Evolutionary conservation across 2,888 invertebrate species (phyloP).

Genomic region (Pachliopta kotzebuea): DNA sequence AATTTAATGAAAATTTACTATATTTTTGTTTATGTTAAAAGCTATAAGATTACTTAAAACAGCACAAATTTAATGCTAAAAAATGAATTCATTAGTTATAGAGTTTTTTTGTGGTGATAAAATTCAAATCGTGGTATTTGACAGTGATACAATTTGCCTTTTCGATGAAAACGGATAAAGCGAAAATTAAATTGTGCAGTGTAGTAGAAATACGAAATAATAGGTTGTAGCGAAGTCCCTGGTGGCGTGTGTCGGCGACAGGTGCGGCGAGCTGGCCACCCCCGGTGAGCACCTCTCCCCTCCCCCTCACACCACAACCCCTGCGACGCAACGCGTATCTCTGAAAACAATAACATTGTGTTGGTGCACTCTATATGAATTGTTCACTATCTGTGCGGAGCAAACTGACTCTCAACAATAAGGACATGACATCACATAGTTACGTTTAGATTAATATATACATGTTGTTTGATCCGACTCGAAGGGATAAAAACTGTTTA

Average conservation of each 20-base stretch:
- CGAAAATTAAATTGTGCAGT: conserved; percentile 10
- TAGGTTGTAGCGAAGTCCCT: conserved; percentile 57
- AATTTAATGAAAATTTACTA: not conserved
- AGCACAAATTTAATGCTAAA: not conserved
- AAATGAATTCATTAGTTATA: not conserved
- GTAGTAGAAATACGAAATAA: conserved; percentile 55
- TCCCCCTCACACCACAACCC: too few relatives aligned
- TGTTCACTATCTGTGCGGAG: conserved; percentile 2
- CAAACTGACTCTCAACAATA: not conserved
- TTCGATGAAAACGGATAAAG: not conserved
- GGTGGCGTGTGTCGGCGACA: conserved; percentile 63
- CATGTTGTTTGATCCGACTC: too few relatives aligned
- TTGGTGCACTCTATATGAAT: conserved; percentile 39
- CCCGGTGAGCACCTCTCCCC: conserved; percentile 27
- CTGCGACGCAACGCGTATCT: not conserved
- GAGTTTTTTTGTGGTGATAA: not conserved
- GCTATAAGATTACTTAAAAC: not conserved
- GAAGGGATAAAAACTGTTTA: too few relatives aligned
- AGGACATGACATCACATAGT: not conserved
- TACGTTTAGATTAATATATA: not conserved
- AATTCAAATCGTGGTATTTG: conserved; percentile 1
- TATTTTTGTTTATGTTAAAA: not conserved
- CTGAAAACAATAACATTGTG: conserved; percentile 62
- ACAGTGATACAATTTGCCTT: conserved; percentile 1
- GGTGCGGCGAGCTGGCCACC: conserved; percentile 37